phyloP scores from a whole-genome alignment of 2,797 vertebrate species.

The Gobio occitaniae region DNA sequence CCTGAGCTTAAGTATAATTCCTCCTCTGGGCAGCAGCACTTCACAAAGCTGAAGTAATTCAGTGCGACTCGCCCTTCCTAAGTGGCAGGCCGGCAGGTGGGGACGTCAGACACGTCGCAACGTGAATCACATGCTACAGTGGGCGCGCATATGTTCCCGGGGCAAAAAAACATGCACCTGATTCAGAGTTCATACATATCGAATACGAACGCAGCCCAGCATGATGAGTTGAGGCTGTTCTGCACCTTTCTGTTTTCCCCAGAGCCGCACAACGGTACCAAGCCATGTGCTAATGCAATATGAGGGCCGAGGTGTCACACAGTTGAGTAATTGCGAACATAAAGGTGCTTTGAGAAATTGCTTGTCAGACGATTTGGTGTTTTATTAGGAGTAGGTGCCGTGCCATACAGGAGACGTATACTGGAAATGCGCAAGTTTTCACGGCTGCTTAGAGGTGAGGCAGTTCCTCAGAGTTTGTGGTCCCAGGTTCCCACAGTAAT shows the following conservation, averaged over 20 bases:
- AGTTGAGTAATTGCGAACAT: constrained; percentile 38
- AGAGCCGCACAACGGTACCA: background rate
- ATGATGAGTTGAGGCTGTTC: constrained; percentile 14
- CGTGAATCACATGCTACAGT: constrained; percentile 60
- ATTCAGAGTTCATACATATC: constrained; percentile 38
- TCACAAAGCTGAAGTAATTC: constrained; percentile 62
- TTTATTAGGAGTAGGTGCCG: constrained; percentile 40
- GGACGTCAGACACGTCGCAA: constrained; percentile 35
- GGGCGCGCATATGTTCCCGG: constrained; percentile 36
- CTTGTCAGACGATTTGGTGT: constrained; percentile 47
- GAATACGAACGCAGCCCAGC: background rate
- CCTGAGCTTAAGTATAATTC: constrained; percentile 26
- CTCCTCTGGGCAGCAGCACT: constrained; percentile 46
- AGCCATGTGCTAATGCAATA: constrained; percentile 5
- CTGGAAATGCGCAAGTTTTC: constrained; percentile 28
- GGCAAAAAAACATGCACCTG: constrained; percentile 23
- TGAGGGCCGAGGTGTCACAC: constrained; percentile 32
- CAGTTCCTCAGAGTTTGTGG: constrained; percentile 42
- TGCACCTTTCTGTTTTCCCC: constrained; percentile 8
- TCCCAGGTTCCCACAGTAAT: constrained; percentile 61
- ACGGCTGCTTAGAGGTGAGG: constrained; percentile 37
- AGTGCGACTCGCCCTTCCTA: constrained; percentile 56
- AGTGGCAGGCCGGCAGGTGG: constrained; percentile 46
- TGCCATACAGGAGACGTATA: constrained; percentile 13
- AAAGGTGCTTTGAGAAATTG: constrained; percentile 50